Evolutionary conservation across 1,140 invertebrate species (phyloP), one percentile per base, ranked within the genome.

Genomic region (Pissodes strobi): DNA sequence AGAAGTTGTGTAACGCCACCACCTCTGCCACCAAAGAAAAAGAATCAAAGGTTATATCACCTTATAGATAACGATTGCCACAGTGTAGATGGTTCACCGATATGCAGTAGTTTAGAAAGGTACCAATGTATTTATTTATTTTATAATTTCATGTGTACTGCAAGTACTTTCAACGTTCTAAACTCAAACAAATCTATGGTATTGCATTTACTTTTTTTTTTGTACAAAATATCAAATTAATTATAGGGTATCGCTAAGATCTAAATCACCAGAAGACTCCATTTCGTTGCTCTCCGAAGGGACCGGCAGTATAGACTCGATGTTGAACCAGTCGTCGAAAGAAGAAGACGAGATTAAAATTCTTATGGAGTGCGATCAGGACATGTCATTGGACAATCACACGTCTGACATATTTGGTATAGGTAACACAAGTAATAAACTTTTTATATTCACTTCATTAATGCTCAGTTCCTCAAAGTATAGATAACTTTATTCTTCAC

Each of bases 301-400:
- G 65, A 90, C 89, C 66, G 91, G 90, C 30, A 92, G 90, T 62
- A 79, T 92, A 64, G 92, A 94, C 78, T 93, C 91, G 0, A 89
- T 91, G 71, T 76, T 92, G 49, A 93, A 92, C 79, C 88, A 90
- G 62, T 91, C 90, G 4, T 85, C 88, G 46, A 89, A 91, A 67
- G 90, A 92, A 71, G 87, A 88, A 48, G 78, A 80, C 37, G 86
- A 88, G 79, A 82, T 87, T 30, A 80, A 82, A 68, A 86, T 76
- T 66, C 82, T 86, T 52, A 84, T 86, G 79, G 86, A 87, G 72
- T 74, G 77, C 21, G 79, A 79, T 60, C 68, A 60, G 43, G 74
- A 76, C 30, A 67, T 66, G 6, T 45, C 59, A 10, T 68, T 76
- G 39, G 76, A 78, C 25, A 76, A 72, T 59, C 76, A 76, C 64